Evolutionary conservation across 1,140 invertebrate genomes (phyloP).

Genomic region (Aporrectodea caliginosa): DNA sequence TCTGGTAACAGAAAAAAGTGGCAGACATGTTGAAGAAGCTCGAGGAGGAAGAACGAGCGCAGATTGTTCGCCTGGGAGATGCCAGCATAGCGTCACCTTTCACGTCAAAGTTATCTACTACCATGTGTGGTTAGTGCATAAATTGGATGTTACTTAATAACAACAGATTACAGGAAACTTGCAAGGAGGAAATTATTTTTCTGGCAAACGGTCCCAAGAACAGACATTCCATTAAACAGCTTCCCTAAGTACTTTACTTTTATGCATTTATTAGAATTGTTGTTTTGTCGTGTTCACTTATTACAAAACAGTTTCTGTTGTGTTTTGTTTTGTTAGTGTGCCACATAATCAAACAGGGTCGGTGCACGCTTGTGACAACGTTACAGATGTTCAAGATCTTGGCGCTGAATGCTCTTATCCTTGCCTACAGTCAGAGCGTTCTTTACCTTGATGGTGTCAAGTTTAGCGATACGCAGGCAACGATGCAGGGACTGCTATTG

Average conservation of each 20-base stretch:
- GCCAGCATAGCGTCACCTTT: slow-evolving; percentile 99
- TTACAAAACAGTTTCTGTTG: slow-evolving; percentile 22
- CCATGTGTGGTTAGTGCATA: slow-evolving; percentile 86
- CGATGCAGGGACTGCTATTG: slow-evolving; percentile 81
- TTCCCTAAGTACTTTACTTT: too few relatives aligned
- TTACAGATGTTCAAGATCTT: slow-evolving; percentile 99
- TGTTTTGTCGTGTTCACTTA: too few relatives aligned
- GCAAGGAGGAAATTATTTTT: too few relatives aligned
- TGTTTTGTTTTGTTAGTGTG: slow-evolving; percentile 70
- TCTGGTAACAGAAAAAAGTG: slow-evolving; percentile 60
- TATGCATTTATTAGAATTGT: too few relatives aligned
- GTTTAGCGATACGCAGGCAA: slow-evolving; percentile 95
- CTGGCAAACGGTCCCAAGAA: too few relatives aligned
- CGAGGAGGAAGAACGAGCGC: slow-evolving; percentile 82
- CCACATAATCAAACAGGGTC: slow-evolving; percentile 97
- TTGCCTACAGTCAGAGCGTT: slow-evolving; percentile 98
- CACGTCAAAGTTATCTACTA: slow-evolving; percentile 94
- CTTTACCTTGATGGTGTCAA: slow-evolving; percentile 97
- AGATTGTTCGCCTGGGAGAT: slow-evolving; percentile 91
- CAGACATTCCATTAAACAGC: too few relatives aligned
- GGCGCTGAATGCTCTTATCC: slow-evolving; percentile 93
- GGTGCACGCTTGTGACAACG: slow-evolving; percentile 97
- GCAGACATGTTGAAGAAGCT: slow-evolving; percentile 81
- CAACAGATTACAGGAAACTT: too few relatives aligned
- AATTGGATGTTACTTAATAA: too few relatives aligned